Evolutionary conservation across 2,797 vertebrate genomes (phyloP).

Genomic region (Mus spretus): DNA sequence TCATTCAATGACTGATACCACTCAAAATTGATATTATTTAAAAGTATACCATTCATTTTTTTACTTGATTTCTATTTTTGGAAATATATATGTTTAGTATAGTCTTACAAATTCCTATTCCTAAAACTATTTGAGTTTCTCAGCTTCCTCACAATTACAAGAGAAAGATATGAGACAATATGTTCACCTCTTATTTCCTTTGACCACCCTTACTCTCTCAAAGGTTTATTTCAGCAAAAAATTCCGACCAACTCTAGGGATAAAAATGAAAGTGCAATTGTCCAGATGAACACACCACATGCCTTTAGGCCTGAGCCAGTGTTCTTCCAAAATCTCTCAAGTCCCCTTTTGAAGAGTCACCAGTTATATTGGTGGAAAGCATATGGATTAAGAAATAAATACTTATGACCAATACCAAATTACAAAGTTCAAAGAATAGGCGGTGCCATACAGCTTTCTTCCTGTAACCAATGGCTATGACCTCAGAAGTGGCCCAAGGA

Average conservation of each 20-base stretch:
- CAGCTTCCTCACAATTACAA: not conserved
- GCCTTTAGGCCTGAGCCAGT: not conserved
- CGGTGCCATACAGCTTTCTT: not conserved
- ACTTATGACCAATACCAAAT: not conserved
- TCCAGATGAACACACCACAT: not conserved
- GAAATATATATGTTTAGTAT: not conserved
- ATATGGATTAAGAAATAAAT: constrained; percentile 57
- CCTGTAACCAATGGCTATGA: constrained; percentile 18
- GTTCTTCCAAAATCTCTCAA: constrained; percentile 13
- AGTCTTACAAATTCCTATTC: constrained; percentile 18
- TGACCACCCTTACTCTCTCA: not conserved
- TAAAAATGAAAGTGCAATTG: not conserved
- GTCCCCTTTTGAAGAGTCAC: constrained; percentile 50
- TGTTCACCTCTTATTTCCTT: not conserved
- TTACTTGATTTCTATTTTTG: not conserved
- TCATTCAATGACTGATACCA: not conserved
- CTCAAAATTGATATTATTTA: not conserved
- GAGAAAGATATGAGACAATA: not conserved
- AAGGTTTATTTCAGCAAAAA: not conserved
- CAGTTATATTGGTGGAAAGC: not conserved
- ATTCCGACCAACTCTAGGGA: not conserved
- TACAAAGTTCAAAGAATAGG: not conserved
- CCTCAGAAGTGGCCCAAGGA: not conserved
- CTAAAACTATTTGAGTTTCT: constrained; percentile 7
- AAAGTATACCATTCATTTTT: not conserved